Conservation (phyloP, 92 coral and sea anemone species). For the Micromussa lordhowensis region DNA sequence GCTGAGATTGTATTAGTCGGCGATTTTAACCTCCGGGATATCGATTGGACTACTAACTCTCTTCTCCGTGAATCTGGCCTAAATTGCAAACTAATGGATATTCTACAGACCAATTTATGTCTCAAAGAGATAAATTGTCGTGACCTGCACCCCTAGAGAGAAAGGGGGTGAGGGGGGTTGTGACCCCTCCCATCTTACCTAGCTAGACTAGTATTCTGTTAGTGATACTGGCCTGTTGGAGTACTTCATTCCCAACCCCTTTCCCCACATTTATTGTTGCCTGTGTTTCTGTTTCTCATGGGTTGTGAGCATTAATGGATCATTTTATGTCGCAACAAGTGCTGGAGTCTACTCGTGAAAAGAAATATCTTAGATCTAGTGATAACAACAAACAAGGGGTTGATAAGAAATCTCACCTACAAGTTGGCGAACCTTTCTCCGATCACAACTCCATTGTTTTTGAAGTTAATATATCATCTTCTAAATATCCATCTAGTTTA, state of each 20-base stretch:
- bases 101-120: too few species aligned
- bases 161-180: too few species aligned
- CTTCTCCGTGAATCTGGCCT: slow-evolving; percentile 24
- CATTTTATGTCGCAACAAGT: slow-evolving; percentile 26
- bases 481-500: background rate
- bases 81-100: slow-evolving; percentile 36
- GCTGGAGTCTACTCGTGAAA: slow-evolving; percentile 12
- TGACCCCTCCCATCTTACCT: too few species aligned
- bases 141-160: too few species aligned
- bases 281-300: too few species aligned
- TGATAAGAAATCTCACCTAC: slow-evolving; percentile 25
- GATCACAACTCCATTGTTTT: slow-evolving; percentile 33
- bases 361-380: slow-evolving; percentile 31
- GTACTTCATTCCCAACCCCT: too few species aligned
- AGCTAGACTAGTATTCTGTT: too few species aligned
- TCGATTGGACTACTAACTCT: slow-evolving; percentile 30
- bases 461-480: slow-evolving; percentile 19
- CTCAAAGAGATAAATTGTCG: too few species aligned
- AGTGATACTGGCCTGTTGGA: too few species aligned
- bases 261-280: too few species aligned
- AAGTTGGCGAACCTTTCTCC: slow-evolving; percentile 42
- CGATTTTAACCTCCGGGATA: slow-evolving; percentile 27
- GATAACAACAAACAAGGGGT: slow-evolving; percentile 13
- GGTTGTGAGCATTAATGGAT: too few species aligned
- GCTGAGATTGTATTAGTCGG: slow-evolving; percentile 27